Evolutionary conservation across 2,797 vertebrate species (phyloP), one percentile per base, ranked within the genome.

Genomic region (Periophthalmus magnuspinnatus): DNA sequence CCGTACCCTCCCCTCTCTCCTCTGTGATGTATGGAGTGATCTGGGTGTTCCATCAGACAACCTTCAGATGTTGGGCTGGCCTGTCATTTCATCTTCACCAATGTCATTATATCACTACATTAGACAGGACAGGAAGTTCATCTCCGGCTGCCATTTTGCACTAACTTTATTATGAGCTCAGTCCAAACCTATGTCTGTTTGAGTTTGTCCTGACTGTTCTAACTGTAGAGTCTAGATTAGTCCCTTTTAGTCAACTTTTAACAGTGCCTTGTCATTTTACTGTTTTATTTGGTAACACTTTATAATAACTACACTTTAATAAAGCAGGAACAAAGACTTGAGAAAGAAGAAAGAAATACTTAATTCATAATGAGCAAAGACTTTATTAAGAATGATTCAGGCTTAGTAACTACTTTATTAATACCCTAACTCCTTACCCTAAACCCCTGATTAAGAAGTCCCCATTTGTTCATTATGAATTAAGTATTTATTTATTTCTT

Each of bases 61-160:
- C 87, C 85, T 87, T 88, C 86, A 82, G 75, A 67, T 88, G 78
- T 73, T 67, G 71, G 63, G 64, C 71, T 24, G 55, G 19, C 58
- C 76, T 80, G 85, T 81, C 65, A 62, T 81, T 82, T 81, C 71
- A 80, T 82, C 82, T 81, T 83, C 78, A 79, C 64, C 70, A 55
- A 75, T 67, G 59, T 82, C 73, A 74, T 78, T 86, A 79, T 78
- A 87, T 78, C 77, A 77, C 75, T 79, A 78, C 71, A 76, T 79
- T 72, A 60, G 71, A 78, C 68, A 45, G 79, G 41, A 21, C 32
- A 72, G 72, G 63, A 78, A 74, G 79, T 81, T 71, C 75, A 78
- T 84, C 57, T 77, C 81, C 72, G 77, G 76, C 67, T 79, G 41
- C 56, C 9, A 13, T 52, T 58, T 68, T 67, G 60, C 63, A 45